Base-by-base conservation (phyloP, 2,888 invertebrate genomes). In the Diabrotica balteata region DNA sequence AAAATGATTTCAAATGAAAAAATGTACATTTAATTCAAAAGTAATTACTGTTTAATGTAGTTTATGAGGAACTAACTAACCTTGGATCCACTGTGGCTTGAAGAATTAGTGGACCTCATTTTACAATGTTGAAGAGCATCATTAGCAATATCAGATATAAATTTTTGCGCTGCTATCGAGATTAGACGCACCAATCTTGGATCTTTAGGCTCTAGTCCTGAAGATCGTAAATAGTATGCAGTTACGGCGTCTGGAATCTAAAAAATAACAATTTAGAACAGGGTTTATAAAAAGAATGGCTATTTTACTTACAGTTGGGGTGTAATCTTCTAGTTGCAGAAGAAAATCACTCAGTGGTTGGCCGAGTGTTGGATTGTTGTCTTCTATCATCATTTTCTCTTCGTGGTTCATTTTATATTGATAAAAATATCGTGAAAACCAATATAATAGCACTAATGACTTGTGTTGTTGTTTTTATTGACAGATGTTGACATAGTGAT, bases 91-190 rank as follows among this genome's bases (percentile, higher is more conserved):
- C 82, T 86, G 77, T 89, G 89, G 73, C 81, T 84, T 44, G 90
- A 89, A 64, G 90, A 90, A 72, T 93, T 92, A n/a, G 92, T 90
- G 7, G 90, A 90, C 51, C 96, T 88, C 84, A 97, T 95, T 83
- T 97, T 97, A 83, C 96, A 97, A 82, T 98, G 97, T 78, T 98
- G 98, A 51, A 98, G 86, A 0, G 98, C 97, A 85, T 99, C 98
- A 78, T 97, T 97, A 0, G 95, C 96, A 72, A 99, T 93, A 83
- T 99, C 98, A 0, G 98, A 97, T 58, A 99, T 91, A 80, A 98
- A 98, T 83, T 99, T 99, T 82, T 99, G 98, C 0, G 97, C 94
- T 1, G 98, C 97, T 62, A 99, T 86, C 0, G 98, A 97, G 70
- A 99, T 92, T 45, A 99, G 86, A 1, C 98, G 89, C 4, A 96